Evolutionary conservation across 2,113 vertebrate genomes (phyloP).

Genomic region (Hemiscyllium ocellatum): DNA sequence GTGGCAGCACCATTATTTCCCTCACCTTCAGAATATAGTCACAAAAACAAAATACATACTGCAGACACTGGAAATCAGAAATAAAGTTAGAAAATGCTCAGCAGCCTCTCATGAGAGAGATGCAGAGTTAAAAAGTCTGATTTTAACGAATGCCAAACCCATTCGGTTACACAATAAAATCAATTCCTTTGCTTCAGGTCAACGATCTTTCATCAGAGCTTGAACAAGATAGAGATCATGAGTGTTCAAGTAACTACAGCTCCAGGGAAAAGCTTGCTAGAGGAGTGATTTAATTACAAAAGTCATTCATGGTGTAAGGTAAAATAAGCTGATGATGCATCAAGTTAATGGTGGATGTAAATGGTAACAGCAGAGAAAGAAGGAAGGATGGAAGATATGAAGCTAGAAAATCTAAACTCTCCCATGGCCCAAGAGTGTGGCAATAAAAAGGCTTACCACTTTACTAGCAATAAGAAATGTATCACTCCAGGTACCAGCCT

Average conservation of each 20-base stretch:
- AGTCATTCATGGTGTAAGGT: neutral
- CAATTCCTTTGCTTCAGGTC: neutral
- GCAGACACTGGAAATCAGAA: neutral
- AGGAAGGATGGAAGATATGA: neutral
- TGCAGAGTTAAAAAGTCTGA: neutral
- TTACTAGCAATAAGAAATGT: neutral
- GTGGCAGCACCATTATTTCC: neutral
- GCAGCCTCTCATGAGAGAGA: neutral
- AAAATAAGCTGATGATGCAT: neutral
- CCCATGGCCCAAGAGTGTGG: neutral
- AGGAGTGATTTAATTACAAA: neutral
- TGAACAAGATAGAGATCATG: neutral
- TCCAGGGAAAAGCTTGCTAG: neutral
- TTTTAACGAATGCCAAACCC: neutral
- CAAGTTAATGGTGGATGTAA: neutral
- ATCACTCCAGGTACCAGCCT: too few relatives aligned
- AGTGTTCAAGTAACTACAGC: neutral
- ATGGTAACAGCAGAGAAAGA: neutral
- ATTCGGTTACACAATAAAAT: neutral
- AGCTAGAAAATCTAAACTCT: neutral
- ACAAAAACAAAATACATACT: neutral
- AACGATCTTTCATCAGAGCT: neutral
- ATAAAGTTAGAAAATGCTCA: neutral
- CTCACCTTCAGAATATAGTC: neutral
- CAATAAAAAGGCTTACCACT: neutral